Percentiles rank a stretch among this genome's conserved stretches.
Conservation (phyloP, 2,113 vertebrate species). For the Salvelinus namaycush region DNA sequence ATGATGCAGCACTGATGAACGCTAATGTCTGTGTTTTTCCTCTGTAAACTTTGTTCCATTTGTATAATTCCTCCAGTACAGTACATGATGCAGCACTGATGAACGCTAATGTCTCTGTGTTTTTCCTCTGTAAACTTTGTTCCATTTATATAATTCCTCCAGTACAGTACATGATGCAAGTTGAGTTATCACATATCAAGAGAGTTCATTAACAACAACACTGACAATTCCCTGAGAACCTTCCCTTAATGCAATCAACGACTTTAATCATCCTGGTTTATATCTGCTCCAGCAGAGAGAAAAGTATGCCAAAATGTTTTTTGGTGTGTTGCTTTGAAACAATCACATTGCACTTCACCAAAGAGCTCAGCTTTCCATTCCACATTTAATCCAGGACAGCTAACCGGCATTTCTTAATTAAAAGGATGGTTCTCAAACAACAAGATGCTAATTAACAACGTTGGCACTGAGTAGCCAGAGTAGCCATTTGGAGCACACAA, state of each 20-base stretch:
- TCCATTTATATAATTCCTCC: neutral
- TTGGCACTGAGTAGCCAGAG: conserved; percentile 23
- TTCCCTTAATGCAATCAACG: conserved; percentile 3
- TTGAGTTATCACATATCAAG: conserved; percentile 16
- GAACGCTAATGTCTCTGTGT: neutral
- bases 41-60: conserved; percentile 5
- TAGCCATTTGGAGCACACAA: conserved; percentile 14
- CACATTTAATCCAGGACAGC: neutral
- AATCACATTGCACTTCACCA: neutral
- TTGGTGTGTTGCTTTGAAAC: conserved; percentile 2
- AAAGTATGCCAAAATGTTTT: conserved; percentile 1
- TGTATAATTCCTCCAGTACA: conserved; percentile 7
- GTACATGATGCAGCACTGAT: neutral
- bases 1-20: neutral
- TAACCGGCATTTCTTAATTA: conserved; percentile 25
- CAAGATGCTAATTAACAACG: conserved; percentile 39
- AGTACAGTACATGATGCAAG: no score
- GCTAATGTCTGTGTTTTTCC: neutral
- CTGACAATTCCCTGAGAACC: neutral
- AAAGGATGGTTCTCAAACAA: conserved; percentile 24
- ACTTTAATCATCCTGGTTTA: neutral
- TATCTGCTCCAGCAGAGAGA: neutral
- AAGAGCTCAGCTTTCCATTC: neutral
- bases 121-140: conserved; percentile 2
- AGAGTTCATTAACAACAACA: conserved; percentile 4